A percentile compares a stretch with the other conserved stretches of the same genome.
phyloP scores from a whole-genome alignment of 2,797 vertebrate genomes.

The Mormyrops boulengeri region DNA sequence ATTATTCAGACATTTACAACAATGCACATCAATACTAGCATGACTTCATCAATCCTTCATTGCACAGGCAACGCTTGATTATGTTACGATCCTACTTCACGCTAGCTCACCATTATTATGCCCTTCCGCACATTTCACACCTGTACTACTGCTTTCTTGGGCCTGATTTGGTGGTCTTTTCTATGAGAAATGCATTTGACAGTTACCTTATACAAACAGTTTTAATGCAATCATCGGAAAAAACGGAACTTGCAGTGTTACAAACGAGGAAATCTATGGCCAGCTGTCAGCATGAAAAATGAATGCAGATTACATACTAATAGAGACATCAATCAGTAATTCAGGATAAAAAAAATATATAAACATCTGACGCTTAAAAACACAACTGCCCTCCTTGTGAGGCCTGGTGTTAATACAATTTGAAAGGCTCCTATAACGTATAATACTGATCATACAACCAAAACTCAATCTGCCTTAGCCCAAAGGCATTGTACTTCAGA shows the following conservation, averaged over 20 bases:
- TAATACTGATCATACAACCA: neutral
- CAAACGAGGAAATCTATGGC: neutral
- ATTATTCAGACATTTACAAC: neutral
- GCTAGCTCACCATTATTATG: neutral
- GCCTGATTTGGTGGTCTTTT: neutral
- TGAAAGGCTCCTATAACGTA: neutral
- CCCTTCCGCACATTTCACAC: neutral
- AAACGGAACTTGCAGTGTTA: neutral
- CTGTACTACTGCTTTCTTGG: neutral
- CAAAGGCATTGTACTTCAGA: neutral
- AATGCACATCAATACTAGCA: neutral
- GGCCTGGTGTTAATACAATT: neutral
- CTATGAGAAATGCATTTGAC: neutral
- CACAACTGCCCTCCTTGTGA: neutral
- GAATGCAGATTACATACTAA: neutral
- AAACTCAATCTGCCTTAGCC: neutral
- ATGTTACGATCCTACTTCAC: neutral
- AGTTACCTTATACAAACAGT: neutral
- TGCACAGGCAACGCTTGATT: neutral
- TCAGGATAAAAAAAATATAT: neutral
- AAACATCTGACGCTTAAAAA: neutral
- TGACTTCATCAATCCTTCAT: neutral
- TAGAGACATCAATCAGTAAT: neutral
- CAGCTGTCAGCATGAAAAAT: neutral
- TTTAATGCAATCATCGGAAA: neutral